Evolutionary conservation across 2,888 invertebrate genomes (phyloP).

Genomic region (Chrysomela aeneicollis): DNA sequence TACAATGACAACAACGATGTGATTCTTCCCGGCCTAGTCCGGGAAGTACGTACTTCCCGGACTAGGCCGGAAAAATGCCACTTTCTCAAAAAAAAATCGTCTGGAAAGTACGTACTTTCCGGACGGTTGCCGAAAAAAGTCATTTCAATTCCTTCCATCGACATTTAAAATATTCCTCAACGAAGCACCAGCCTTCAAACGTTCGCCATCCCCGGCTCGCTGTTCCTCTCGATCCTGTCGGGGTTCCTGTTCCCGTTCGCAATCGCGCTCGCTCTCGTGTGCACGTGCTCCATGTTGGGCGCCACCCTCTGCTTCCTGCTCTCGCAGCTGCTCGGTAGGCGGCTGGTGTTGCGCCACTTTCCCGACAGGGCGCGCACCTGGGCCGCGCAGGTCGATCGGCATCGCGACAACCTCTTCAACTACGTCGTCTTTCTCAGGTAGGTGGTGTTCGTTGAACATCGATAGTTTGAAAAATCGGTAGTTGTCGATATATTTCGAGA

Average conservation of each 20-base stretch:
- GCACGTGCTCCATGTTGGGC: conserved; percentile 94
- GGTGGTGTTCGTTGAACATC: no score
- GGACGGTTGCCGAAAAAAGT: not conserved
- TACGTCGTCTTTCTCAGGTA: conserved; percentile 96
- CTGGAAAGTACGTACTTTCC: no score
- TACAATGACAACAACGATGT: no score
- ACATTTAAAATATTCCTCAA: conserved; percentile 58
- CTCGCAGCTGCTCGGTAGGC: conserved; percentile 88
- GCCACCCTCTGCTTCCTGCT: conserved; percentile 95
- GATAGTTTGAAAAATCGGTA: no score
- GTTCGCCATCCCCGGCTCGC: conserved; percentile 98
- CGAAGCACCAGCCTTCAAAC: conserved; percentile 84
- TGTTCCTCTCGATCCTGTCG: conserved; percentile 95
- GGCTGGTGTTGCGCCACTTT: conserved; percentile 75
- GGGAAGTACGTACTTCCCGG: no score
- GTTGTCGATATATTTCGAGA: no score
- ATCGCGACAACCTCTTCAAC: conserved; percentile 88
- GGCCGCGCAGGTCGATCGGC: conserved; percentile 84
- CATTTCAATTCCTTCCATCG: not conserved
- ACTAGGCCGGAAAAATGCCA: no score
- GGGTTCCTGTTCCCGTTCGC: conserved; percentile 97
- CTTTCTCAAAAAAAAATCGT: no score
- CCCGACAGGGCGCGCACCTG: conserved; percentile 87
- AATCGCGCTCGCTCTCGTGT: conserved; percentile 85
- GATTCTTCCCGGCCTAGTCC: no score